Evolutionary conservation across 1,140 invertebrate genomes (phyloP), one percentile per base, ranked within the genome.

Genomic region (Caenorhabditis briggsae): DNA sequence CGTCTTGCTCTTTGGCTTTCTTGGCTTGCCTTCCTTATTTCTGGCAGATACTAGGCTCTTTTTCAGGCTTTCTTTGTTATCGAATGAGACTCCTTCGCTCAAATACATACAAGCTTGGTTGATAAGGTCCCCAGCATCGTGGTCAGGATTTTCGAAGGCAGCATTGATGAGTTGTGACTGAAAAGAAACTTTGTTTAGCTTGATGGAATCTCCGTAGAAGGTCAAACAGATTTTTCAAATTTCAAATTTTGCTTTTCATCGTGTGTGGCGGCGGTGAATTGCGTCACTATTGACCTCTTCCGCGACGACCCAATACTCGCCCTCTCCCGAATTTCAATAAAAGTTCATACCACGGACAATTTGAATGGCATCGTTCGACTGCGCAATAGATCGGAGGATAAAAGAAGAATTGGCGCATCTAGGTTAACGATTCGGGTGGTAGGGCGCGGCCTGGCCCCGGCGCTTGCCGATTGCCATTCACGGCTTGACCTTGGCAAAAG

Each of bases 101-200:
- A 87, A 65, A 59, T 87, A 84, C 61, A 61, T 83, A 23, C 82
- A 43, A n/a, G 86, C 86, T 64, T 87, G 86, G 7, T 50, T 78
- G 2, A 87, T 83, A 61, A 87, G 86, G 9, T 87, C 86, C 70
- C 86, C 86, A 84, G 70, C 86, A 65, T 87, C 86, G 46, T 87
- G 55, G 7, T 87, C 86, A 14, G 86, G 83, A 48, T 87, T 83
- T 58, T 87, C 82, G 6, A 87, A 56, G 5, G 86, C 86, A 43
- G 82, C 82, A 64, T 50, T 61, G 70, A 87, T 65, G 25, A 87
- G 83, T 85, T 87, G 86, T 5, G 61, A 78, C 86, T 87, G 59
- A 70, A 87, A 87, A 43, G 16, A 48, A 33, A 2, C 33, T 33
- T 33, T 33, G 33, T 33, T 33, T 33, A 33, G 33, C 33, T 33